phyloP scores from a whole-genome alignment of 2,797 vertebrate species.

The Champsocephalus esox region DNA sequence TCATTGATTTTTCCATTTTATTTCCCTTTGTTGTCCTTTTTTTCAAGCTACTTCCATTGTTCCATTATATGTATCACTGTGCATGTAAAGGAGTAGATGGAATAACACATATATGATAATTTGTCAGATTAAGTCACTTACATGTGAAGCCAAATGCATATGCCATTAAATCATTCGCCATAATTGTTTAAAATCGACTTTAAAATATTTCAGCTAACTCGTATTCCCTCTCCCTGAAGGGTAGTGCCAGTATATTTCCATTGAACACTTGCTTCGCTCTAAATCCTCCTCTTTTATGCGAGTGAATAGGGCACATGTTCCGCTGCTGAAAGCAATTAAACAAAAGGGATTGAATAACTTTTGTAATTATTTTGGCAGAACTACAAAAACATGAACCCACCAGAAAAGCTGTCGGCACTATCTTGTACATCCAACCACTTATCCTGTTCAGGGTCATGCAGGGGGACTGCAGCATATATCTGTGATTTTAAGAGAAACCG shows the following conservation, averaged over 20 bases:
- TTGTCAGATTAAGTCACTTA: background rate
- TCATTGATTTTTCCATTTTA: background rate
- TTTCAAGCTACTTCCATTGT: too few relatives aligned
- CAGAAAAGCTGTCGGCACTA: slow-evolving; percentile 12
- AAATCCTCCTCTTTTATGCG: slow-evolving; percentile 55
- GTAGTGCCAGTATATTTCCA: slow-evolving; percentile 46
- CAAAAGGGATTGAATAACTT: slow-evolving; percentile 50
- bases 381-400: slow-evolving; percentile 32
- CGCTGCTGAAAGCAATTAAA: slow-evolving; percentile 50
- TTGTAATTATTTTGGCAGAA: slow-evolving; percentile 50
- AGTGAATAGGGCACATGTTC: slow-evolving; percentile 49
- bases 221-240: slow-evolving; percentile 28
- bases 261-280: slow-evolving; percentile 48
- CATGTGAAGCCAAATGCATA: background rate
- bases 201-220: slow-evolving; percentile 30
- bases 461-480: background rate
- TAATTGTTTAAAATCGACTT: slow-evolving; percentile 24
- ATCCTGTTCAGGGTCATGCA: background rate
- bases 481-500: background rate
- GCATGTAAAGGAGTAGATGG: slow-evolving; percentile 3
- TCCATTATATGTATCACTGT: background rate
- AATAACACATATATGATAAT: background rate
- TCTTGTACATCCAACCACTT: background rate
- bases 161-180: background rate
- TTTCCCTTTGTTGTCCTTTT: background rate